Percentiles rank a stretch among this genome's conserved stretches.
Evolutionary conservation across 1,140 invertebrate genomes (phyloP).

Genomic region (Drosophila virilis): DNA sequence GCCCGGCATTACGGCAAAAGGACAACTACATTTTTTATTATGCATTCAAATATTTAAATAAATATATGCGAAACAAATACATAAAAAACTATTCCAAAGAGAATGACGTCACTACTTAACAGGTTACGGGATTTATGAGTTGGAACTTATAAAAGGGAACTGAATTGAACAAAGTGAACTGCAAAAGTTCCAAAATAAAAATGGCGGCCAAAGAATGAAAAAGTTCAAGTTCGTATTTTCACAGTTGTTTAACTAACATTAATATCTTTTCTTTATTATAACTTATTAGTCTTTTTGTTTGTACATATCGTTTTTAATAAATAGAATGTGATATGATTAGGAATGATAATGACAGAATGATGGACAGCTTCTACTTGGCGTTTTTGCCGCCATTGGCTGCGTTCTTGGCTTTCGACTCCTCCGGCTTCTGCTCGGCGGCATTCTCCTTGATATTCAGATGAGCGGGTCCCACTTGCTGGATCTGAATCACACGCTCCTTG

Average conservation of each 20-base stretch:
- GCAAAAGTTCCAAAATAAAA: not conserved
- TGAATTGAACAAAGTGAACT: not conserved
- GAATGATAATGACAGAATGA: not conserved
- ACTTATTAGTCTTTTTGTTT: conserved; percentile 14
- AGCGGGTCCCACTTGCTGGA: conserved; percentile 18
- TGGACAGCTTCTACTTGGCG: not conserved
- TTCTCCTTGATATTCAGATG: conserved; percentile 16
- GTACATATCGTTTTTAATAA: conserved; percentile 15
- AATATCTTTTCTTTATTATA: conserved; percentile 1
- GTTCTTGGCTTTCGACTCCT: conserved; percentile 1
- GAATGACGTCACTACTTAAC: conserved; percentile 5
- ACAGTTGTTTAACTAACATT: not conserved
- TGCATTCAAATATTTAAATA: conserved; percentile 74
- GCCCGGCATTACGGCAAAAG: conserved; percentile 50
- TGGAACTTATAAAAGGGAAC: not conserved
- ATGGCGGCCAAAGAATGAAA: not conserved
- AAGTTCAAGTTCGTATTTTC: not conserved
- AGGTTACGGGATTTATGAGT: not conserved
- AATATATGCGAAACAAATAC: conserved; percentile 68
- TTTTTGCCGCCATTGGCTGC: conserved; percentile 3
- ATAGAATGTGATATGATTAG: conserved; percentile 1
- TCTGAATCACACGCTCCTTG: conserved; percentile 50
- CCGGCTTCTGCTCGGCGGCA: not conserved
- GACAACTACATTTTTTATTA: conserved; percentile 75
- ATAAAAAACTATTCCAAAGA: conserved; percentile 42